Conservation (phyloP, 2,888 invertebrate species). For the Scaptomyza polygonia region DNA sequence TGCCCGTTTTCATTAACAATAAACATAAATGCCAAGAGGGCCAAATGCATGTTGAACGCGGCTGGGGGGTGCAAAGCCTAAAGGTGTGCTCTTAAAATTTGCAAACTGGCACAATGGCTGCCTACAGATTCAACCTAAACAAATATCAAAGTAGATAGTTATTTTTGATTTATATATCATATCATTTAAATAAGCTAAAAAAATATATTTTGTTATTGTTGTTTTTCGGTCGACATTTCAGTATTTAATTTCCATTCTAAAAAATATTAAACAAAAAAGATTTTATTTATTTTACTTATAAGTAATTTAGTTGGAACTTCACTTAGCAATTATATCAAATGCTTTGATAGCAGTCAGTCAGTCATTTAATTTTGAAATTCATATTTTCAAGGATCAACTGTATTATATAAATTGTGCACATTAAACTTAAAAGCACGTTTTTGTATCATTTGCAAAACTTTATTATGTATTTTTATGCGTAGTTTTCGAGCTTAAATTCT, state of each 20-base stretch:
- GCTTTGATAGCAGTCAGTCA: background rate
- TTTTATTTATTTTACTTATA: too few species aligned
- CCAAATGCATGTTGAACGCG: background rate
- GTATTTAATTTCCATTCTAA: too few species aligned
- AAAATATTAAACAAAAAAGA: too few species aligned
- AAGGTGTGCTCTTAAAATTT: slow-evolving; percentile 9
- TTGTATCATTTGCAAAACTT: background rate
- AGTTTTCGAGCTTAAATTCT: slow-evolving; percentile 3
- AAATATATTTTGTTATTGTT: too few species aligned
- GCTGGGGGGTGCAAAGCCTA: background rate
- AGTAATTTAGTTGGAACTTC: too few species aligned
- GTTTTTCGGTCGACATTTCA: too few species aligned
- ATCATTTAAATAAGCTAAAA: too few species aligned
- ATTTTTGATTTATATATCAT: too few species aligned
- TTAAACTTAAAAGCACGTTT: slow-evolving; percentile 2
- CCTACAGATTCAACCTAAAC: background rate
- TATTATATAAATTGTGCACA: slow-evolving; percentile 6
- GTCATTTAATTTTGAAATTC: too few species aligned
- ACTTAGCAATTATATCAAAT: too few species aligned
- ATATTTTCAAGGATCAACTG: background rate
- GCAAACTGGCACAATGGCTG: slow-evolving; percentile 6
- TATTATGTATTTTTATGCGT: slow-evolving; percentile 3
- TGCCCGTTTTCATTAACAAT: slow-evolving; percentile 69
- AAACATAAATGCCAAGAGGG: slow-evolving; percentile 59
- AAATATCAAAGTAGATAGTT: background rate